Evolutionary conservation across 2,888 invertebrate species (phyloP), one percentile per base, ranked within the genome.

Genomic region (Drosophila affinis): DNA sequence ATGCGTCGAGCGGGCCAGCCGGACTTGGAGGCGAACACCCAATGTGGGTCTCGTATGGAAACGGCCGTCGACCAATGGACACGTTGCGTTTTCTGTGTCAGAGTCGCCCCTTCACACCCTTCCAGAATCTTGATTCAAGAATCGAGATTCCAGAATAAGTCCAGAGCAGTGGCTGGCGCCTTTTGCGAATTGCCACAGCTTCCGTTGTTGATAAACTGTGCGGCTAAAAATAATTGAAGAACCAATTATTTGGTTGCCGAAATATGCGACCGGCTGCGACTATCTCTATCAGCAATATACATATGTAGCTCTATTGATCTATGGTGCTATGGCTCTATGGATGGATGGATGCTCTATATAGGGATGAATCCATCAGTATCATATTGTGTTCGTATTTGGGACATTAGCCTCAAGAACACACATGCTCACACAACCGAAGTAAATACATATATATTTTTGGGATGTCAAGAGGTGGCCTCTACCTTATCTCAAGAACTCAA

Each of bases 41-140:
- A 52, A 47, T 55, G 29, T 34, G 45, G 45, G 4, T 9, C 14
- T 12, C 27, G 55, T 18, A 9, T 10, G 27, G 27, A 44, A 27
- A n/a, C 44, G n/a, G 65, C 21, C 58, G 54, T 52, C 81, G 71
- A 77, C 82, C 82, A 82, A 82, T 82, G 63, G 72, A 47, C 55
- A 78, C 68, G 46, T 84, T 84, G 84, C 77, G 59, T 73, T 74
- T 75, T 54, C 34, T n/a, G n/a, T 44, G 56, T 45, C 53, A 27
- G 48, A 29, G 48, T 46, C 48, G 3, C 52, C 52, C 14, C 18
- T 14, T 14, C 34, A 12, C n/a, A 27, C 32, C 32, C 32, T 29
- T 46, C 17, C 9, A 12, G 18, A n/a, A 46, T 17, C 46, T 2
- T 9, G 29, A 29, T 9, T 29, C 29, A 7, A 14, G 7, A 14